Base-by-base conservation (phyloP, 2,888 invertebrate genomes). In the Mesorhabditis belari region DNA sequence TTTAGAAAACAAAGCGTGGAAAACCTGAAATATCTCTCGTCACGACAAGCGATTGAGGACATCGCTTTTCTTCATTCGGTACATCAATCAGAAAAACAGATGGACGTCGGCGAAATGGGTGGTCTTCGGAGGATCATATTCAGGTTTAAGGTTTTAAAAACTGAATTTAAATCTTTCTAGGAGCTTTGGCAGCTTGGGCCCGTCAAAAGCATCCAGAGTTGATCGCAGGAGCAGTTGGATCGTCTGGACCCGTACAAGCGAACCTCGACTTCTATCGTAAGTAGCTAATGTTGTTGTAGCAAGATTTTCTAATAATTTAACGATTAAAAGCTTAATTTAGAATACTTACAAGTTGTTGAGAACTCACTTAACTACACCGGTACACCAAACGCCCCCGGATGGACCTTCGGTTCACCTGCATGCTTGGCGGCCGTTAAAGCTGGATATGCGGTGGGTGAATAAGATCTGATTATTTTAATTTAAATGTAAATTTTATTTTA, bases 131-230 rank as follows among this genome's bases (percentile, higher is more conserved):
- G 73, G 73, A 52, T 71, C 71, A 9, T 73, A 73, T 49, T 71
- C 73, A 1, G 65, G 65, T 62, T 21, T 6, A 49, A 17, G n/a
- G n/a, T n/a, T n/a, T n/a, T n/a, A n/a, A n/a, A n/a, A n/a, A n/a
- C n/a, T n/a, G n/a, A n/a, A n/a, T n/a, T n/a, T n/a, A n/a, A n/a
- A 25, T 24, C 23, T 26, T 57, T 67, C 54, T 63, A 80, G 83
- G 93, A 2, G 90, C 91, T 0, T 83, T 95, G 73, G 90, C 92
- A 4, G 93, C 93, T 3, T 95, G 95, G 94, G 81, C 82, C 60
- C 77, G 93, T 52, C 83, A 88, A 57, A 92, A 92, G 81, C 94
- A 92, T 83, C 92, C 94, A 3, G 83, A 85, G 82, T 85, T 92
- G 25, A 87, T 92, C 2, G 85, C 88, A 80, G 92, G 88, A 0